Base-by-base conservation (phyloP, 1,140 invertebrate species). In the Epicauta chinensis region DNA sequence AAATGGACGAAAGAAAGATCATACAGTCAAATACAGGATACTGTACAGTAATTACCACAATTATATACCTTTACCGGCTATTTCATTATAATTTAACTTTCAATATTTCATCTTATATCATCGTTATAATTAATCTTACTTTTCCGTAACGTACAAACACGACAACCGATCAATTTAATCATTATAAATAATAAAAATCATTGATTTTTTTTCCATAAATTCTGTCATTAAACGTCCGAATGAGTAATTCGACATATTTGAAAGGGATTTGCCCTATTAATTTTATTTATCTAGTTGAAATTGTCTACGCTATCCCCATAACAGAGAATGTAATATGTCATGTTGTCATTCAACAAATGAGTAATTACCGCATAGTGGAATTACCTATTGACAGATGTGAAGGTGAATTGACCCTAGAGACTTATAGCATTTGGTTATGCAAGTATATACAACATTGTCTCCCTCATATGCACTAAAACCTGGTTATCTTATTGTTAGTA, bases 311-410 rank as follows among this genome's bases (percentile, higher is more conserved):
- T 55, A 54, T 55, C 50, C 56, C 56, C 39, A 55, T 48, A 55
- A 48, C 54, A 46, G 51, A 49, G 48, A 58, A 58, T 51, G 56
- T 54, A 54, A 54, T 58, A 58, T 55, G 52, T 58, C 56, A 58
- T 53, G 60, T 62, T 62, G 60, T 62, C 53, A 60, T 59, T 62
- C 54, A 56, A 54, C 44, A 52, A 60, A 59, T 62, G 60, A 62
- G 54, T 62, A 62, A 62, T 62, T 62, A 59, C 58, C 51, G 53
- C 55, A 57, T 51, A 51, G 42, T 50, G 46, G 52, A 34, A 62
- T 61, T 59, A 54, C 54, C 58, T 62, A 62, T 62, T 62, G 60
- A 62, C 60, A 62, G 60, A 62, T 60, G 60, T 56, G 57, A 51
- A 54, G 59, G 48, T 51, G 56, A 52, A 41, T 40, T 46, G 46